Conservation (phyloP, 2,113 vertebrate species). For the Silurus meridionalis region DNA sequence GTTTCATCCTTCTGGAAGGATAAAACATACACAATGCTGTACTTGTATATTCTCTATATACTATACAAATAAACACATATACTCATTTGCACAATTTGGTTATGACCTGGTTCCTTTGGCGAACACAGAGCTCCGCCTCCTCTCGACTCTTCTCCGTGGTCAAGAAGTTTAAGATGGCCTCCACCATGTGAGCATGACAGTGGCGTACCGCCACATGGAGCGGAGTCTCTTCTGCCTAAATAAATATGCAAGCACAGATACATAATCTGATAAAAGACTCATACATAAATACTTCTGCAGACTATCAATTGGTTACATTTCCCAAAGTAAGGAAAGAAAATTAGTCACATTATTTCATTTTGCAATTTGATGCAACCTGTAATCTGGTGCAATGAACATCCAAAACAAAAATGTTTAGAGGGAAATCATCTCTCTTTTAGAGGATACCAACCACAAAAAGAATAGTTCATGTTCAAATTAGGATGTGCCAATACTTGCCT, state of each 20-base stretch:
- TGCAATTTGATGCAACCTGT: too few relatives aligned
- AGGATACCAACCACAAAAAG: neutral
- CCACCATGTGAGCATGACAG: slow-evolving; percentile 59
- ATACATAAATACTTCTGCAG: neutral
- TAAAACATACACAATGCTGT: neutral
- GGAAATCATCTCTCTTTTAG: neutral
- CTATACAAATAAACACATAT: neutral
- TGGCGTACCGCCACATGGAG: slow-evolving; percentile 65
- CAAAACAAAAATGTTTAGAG: neutral
- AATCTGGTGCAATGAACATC: too few relatives aligned
- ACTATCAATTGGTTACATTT: too few relatives aligned
- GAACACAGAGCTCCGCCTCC: slow-evolving; percentile 56
- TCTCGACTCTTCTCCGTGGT: slow-evolving; percentile 52
- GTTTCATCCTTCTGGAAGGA: slow-evolving; percentile 56
- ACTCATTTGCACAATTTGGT: neutral
- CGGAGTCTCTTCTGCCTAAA: slow-evolving; percentile 60
- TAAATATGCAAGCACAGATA: neutral
- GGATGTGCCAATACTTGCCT: neutral
- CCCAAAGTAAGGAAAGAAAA: too few relatives aligned
- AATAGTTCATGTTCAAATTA: neutral
- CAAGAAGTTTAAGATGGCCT: slow-evolving; percentile 60
- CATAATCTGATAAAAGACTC: neutral
- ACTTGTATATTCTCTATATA: too few relatives aligned
- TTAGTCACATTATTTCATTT: too few relatives aligned
- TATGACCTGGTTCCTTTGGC: slow-evolving; percentile 62